A percentile compares a stretch with the other conserved stretches of the same genome.
Conservation (phyloP, 1,140 invertebrate genomes). For the Gyrodactylus bullatarudis region DNA sequence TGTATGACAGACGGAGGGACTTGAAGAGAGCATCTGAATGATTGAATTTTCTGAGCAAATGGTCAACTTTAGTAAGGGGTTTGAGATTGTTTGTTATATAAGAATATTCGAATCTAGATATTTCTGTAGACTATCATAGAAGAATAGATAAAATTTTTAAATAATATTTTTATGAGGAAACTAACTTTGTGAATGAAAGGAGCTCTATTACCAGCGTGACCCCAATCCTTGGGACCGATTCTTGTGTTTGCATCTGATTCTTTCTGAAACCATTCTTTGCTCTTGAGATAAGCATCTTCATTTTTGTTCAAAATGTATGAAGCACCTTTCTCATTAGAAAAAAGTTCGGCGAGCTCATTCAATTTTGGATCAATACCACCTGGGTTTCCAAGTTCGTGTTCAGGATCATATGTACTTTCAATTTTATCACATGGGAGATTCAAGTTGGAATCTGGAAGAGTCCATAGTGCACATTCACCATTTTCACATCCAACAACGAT, state of each 20-base stretch:
- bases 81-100: not conserved
- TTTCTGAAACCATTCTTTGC: not conserved
- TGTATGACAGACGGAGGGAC: not conserved
- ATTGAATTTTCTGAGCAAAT: not conserved
- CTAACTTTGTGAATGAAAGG: not conserved
- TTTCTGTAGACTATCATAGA: not conserved
- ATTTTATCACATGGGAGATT: not conserved
- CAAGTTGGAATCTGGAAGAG: not conserved
- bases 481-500: not conserved
- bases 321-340: not conserved
- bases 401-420: not conserved
- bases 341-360: not conserved
- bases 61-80: not conserved
- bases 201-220: not conserved
- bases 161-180: no score
- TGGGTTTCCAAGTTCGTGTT: not conserved
- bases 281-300: not conserved
- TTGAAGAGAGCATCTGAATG: not conserved
- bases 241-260: not conserved
- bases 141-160: not conserved
- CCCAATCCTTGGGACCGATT: not conserved
- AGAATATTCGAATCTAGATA: not conserved
- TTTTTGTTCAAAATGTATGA: not conserved
- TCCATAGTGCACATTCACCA: not conserved
- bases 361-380: not conserved